Evolutionary conservation across 1,140 invertebrate genomes (phyloP), one percentile per base, ranked within the genome.

Genomic region (Eciton burchellii): DNA sequence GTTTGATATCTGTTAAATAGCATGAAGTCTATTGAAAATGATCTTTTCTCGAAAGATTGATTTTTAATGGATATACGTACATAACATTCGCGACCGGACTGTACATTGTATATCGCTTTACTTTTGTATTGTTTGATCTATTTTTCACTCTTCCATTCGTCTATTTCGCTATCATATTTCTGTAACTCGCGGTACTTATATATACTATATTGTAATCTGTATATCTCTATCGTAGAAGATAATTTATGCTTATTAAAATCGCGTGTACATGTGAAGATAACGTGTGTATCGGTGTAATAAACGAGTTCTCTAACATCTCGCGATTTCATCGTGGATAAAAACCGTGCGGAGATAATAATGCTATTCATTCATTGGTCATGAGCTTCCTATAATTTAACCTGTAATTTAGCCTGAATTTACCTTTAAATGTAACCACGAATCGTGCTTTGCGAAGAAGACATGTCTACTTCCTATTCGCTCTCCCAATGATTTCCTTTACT

Each of bases 101-200:
- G 86, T 85, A 77, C 71, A 88, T 71, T 88, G 41, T 88, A 77
- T 6, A 35, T 81, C 29, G 87, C 87, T 88, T 88, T 6, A 35
- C 63, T 35, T 76, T 82, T 84, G 72, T 60, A 82, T 81, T 62
- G 72, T 88, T 82, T 52, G 47, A 84, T 81, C 85, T 88, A 70
- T 43, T 73, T 65, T 83, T 77, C 87, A 41, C 35, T 59, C 41
- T 26, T 86, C 70, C 60, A 24, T 66, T 72, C 72, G 35, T 62
- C 54, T 76, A 21, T 62, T 84, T 57, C 72, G 74, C 73, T 84
- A 9, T 77, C 66, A 68, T 66, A 21, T 79, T 66, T 35, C 68
- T 60, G 35, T 35, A 45, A 86, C 84, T 85, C 68, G 49, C 26
- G 35, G 68, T 79, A 79, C 49, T n/a, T n/a, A 8, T 79, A 79